Conservation (phyloP, 2,797 vertebrate species). For the Amblyraja radiata region DNA sequence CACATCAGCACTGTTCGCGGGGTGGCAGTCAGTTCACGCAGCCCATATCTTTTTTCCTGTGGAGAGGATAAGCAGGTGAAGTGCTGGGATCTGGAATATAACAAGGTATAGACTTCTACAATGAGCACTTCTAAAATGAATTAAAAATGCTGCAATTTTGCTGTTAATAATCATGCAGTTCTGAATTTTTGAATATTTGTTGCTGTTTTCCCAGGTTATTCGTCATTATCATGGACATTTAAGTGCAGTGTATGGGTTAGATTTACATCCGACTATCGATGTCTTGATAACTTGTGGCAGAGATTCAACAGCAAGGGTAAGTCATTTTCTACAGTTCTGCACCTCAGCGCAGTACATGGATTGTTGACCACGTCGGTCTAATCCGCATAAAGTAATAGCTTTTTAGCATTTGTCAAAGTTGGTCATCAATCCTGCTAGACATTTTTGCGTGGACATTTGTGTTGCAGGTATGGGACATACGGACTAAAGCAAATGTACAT, state of each 20-base stretch:
- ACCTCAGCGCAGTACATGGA: not conserved
- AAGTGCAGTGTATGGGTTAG: constrained; percentile 90
- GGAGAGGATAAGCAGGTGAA: constrained; percentile 98
- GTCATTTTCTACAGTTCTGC: constrained; percentile 37
- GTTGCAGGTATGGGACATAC: constrained; percentile 88
- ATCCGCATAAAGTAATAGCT: not conserved
- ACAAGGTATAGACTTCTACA: constrained; percentile 67
- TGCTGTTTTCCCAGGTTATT: constrained; percentile 69
- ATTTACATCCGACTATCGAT: constrained; percentile 92
- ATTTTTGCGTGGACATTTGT: not conserved
- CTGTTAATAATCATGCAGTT: not conserved
- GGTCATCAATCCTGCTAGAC: not conserved
- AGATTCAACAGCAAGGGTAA: constrained; percentile 88
- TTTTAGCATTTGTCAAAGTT: not conserved
- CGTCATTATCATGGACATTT: constrained; percentile 94
- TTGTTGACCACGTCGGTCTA: not conserved
- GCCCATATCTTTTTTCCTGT: constrained; percentile 94
- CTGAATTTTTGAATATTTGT: not conserved
- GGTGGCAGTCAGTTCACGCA: constrained; percentile 84
- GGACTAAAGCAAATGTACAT: constrained; percentile 93
- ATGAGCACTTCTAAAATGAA: not conserved
- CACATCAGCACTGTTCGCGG: constrained; percentile 96
- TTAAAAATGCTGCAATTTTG: not conserved
- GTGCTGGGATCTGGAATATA: constrained; percentile 98
- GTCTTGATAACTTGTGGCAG: constrained; percentile 92